Evolutionary conservation across 2,888 invertebrate species (phyloP).

Genomic region (Phorcus lineatus): DNA sequence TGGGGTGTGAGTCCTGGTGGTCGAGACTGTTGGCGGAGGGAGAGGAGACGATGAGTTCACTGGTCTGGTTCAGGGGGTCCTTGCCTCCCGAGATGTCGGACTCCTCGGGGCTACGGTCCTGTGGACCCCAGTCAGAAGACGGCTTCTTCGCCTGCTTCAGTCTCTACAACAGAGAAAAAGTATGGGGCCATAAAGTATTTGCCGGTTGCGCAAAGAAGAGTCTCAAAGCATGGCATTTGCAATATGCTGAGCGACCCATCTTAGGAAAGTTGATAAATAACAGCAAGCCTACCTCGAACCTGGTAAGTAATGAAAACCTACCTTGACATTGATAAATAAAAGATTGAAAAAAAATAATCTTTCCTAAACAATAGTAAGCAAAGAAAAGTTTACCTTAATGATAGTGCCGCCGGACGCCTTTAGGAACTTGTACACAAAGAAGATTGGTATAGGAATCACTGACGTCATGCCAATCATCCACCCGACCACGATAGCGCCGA

Average conservation of each 20-base stretch:
- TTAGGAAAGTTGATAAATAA: too few species aligned
- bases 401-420: not conserved
- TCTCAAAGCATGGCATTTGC: too few species aligned
- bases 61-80: constrained; percentile 3
- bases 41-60: not conserved
- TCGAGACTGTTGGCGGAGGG: not conserved
- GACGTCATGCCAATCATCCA: constrained; percentile 66
- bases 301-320: too few species aligned
- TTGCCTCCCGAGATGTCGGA: not conserved
- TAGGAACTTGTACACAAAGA: constrained; percentile 36
- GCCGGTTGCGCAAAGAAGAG: too few species aligned
- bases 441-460: constrained; percentile 61
- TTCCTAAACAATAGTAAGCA: not conserved
- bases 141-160: not conserved
- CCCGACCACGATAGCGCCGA: constrained; percentile 63
- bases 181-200: too few species aligned
- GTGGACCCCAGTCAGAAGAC: constrained; percentile 18
- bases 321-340: too few species aligned
- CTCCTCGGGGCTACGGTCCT: not conserved
- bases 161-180: not conserved
- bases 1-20: not conserved
- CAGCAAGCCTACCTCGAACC: too few species aligned
- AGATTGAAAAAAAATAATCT: too few species aligned
- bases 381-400: not conserved
- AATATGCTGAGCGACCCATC: too few species aligned